These are phyloP conservation scores for Carcina quercana DNA, from an alignment of 2,888 invertebrate genomes.

Conservation along the genomic window DNA sequence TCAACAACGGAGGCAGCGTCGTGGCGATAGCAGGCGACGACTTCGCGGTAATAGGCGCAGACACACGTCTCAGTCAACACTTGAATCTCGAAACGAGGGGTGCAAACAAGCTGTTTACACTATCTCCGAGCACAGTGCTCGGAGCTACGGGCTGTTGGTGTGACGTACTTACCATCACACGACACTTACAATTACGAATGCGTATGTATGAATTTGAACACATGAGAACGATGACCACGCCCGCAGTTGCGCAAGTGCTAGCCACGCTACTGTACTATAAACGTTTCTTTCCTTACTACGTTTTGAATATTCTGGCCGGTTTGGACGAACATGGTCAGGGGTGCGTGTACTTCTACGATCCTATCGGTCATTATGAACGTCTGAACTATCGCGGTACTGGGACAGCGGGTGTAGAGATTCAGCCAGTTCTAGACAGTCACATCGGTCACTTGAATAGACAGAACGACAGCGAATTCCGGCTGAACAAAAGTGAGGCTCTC, in stretches of 20 bases:
- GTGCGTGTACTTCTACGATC: slow-evolving; percentile 96
- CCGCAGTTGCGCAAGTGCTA: slow-evolving; percentile 95
- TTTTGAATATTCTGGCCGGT: slow-evolving; percentile 95
- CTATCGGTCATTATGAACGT: slow-evolving; percentile 95
- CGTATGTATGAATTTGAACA: slow-evolving; percentile 97
- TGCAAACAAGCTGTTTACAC: slow-evolving; percentile 88
- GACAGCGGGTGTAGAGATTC: slow-evolving; percentile 90
- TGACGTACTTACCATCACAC: slow-evolving; percentile 93
- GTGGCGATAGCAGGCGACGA: slow-evolving; percentile 97
- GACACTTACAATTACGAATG: slow-evolving; percentile 87
- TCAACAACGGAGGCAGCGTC: slow-evolving; percentile 84
- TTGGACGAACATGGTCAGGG: slow-evolving; percentile 95
- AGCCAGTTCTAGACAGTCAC: slow-evolving; percentile 97
- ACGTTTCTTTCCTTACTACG: slow-evolving; percentile 98
- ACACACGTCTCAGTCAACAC: slow-evolving; percentile 93
- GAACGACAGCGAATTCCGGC: slow-evolving; percentile 74
- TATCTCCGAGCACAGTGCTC: slow-evolving; percentile 89
- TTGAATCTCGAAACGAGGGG: slow-evolving; percentile 92
- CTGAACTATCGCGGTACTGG: slow-evolving; percentile 91
- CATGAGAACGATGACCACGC: slow-evolving; percentile 92
- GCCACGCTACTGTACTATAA: slow-evolving; percentile 96
- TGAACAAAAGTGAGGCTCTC: slow-evolving; percentile 87
- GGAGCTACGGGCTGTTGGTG: slow-evolving; percentile 98
- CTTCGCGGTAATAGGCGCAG: slow-evolving; percentile 95
- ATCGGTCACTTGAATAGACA: slow-evolving; percentile 92